Conservation (phyloP, 1,140 invertebrate species). For the Coelopa frigida region DNA sequence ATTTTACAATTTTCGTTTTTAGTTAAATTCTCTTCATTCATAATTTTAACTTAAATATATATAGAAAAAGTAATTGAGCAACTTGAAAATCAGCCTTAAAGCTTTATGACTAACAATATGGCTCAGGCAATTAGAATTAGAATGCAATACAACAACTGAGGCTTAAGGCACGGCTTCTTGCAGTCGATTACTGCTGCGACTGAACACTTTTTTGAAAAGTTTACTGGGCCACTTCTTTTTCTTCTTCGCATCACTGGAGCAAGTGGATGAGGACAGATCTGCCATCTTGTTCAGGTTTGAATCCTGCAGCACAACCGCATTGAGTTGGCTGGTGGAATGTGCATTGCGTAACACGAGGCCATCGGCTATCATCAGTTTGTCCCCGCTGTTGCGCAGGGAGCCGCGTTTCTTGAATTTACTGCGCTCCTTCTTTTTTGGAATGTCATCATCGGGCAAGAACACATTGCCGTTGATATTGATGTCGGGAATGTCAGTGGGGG, state of each 20-base stretch:
- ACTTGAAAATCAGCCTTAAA: too few species aligned
- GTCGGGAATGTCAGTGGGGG: constrained; percentile 11
- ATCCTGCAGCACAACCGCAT: constrained; percentile 4
- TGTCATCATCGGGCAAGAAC: constrained; percentile 7
- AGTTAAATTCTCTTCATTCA: too few species aligned
- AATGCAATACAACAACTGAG: too few species aligned
- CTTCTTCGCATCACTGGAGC: constrained; percentile 18
- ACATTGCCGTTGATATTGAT: constrained; percentile 12
- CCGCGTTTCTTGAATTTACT: constrained; percentile 6
- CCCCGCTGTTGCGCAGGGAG: constrained; percentile 4
- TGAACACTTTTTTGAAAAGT: constrained; percentile 30
- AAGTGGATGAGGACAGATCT: constrained; percentile 30
- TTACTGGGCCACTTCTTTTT: constrained; percentile 33
- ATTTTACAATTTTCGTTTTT: background rate
- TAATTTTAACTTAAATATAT: too few species aligned
- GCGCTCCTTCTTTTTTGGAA: constrained; percentile 3
- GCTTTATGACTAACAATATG: too few species aligned
- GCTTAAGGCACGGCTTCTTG: too few species aligned
- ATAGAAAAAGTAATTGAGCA: too few species aligned
- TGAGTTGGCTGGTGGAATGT: constrained; percentile 8
- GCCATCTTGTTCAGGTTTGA: constrained; percentile 20
- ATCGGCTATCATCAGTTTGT: background rate
- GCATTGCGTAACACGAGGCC: background rate
- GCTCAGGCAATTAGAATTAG: too few species aligned
- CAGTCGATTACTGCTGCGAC: constrained; percentile 30